Base-by-base conservation (phyloP, 2,113 vertebrate species). In the Anser cygnoides region DNA sequence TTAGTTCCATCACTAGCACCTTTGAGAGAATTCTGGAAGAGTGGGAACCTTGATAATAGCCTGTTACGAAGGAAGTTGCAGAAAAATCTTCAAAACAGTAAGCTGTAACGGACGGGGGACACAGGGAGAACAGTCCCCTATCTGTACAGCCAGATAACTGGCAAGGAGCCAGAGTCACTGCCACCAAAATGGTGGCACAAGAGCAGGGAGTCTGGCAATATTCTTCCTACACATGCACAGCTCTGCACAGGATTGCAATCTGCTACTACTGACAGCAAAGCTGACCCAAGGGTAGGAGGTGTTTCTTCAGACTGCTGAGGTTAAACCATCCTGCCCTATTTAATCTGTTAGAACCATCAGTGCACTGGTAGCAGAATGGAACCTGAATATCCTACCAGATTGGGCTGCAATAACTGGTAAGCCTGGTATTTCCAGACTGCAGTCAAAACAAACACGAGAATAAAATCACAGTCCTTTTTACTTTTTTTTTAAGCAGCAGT, bases 381-480 rank as follows among this genome's bases (percentile, higher is more conserved):
- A 95, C 93, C 68, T 75, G 93, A 97, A 96, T 89, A 94, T 91
- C 86, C 66, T 49, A 92, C 86, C 77, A 75, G 89, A 77, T 33
- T n/a, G 61, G 80, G 58, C 43, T 76, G 92, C 89, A 75, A 7
- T n/a, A 92, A 95, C 90, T 96, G 80, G 92, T 61, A 94, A 95
- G 62, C 88, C 93, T 90, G 93, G 93, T 93, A 90, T 92, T 96
- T 90, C 95, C 95, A 97, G 90, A 78, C 77, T 91, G 90, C 57
- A 91, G 89, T 87, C 90, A 94, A 96, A 95, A 96, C 84, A 96
- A 95, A 94, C 83, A 92, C 5, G 9, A 77, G 84, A 92, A 94
- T 54, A 84, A 92, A 90, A 84, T 89, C 88, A 82, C 16, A 35
- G 80, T 12, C 23, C 68, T 73, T 90, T 73, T 75, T 6, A 2